Conservation (phyloP, 1,140 invertebrate species). For the Drosophila sp. region DNA sequence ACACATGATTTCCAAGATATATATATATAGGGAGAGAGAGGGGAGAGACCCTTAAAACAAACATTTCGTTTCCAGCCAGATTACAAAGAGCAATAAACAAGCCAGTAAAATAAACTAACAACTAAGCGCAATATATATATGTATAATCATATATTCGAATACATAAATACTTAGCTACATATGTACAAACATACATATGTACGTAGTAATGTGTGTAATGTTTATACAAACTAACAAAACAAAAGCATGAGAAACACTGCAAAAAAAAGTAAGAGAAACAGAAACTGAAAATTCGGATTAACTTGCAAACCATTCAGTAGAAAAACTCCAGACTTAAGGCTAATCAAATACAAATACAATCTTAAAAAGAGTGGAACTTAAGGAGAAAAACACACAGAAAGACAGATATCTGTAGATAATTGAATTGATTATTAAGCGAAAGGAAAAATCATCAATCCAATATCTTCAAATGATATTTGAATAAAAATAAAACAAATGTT, state of each 20-base stretch:
- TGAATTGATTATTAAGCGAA: too few species aligned
- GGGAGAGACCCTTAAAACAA: slow-evolving; percentile 1
- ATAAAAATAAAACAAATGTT: too few species aligned
- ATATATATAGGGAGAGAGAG: too few species aligned
- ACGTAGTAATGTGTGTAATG: background rate
- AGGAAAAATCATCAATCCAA: too few species aligned
- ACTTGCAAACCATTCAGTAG: too few species aligned
- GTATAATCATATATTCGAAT: background rate
- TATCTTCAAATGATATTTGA: too few species aligned
- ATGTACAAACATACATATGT: background rate
- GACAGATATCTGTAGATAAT: too few species aligned
- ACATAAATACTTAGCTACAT: background rate
- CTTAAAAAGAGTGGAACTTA: too few species aligned
- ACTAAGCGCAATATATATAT: background rate
- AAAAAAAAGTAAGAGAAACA: background rate
- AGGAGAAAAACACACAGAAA: too few species aligned
- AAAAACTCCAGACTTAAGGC: too few species aligned
- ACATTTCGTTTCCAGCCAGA: background rate
- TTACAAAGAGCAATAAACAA: slow-evolving; percentile 3
- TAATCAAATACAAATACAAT: too few species aligned
- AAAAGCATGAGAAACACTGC: background rate
- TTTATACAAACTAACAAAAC: slow-evolving; percentile 10
- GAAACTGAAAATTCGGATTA: too few species aligned
- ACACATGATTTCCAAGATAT: background rate
- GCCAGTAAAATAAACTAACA: background rate